Base-by-base conservation (phyloP, 92 coral and sea anemone species). In the Palythoa heliodiscus region DNA sequence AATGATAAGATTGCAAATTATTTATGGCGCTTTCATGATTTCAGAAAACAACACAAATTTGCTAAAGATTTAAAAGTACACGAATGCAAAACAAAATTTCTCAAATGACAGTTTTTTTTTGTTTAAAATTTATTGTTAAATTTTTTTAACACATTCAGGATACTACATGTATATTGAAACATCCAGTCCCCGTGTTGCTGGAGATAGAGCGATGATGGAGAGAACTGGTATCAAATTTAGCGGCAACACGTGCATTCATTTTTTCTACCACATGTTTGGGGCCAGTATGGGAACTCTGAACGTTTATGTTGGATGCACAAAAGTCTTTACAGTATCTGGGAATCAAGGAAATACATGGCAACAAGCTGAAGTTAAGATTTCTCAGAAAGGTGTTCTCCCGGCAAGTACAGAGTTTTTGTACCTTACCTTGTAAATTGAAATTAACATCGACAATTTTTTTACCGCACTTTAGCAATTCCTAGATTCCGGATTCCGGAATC, bases 251-350 rank as follows among this genome's bases (percentile, higher is more conserved):
- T 22, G 64, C 38, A 58, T 75, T 7, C 37, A 58, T 58, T 75
- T 75, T 11, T 75, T 75, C 79, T 75, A 75, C 64, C 79, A 75
- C 79, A 75, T 75, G 79, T 75, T n/a, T 52, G 79, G 79, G 5
- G 4, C 17, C 63, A 4, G 37, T 24, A 52, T 75, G 39, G 79
- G 79, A 1, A 75, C 79, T 35, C 40, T 75, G n/a, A 75, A 75
- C 64, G 79, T 75, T 35, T 75, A 47, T 22, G 64, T 75, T n/a
- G 79, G 63, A 12, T 17, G 37, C 23, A 52, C 22, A 14, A 75
- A 52, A 61, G 60, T 75, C 19, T 75, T 75, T 25, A 75, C 64
- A 24, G 48, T 3, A 15, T 23, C 79, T 11, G 79, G 79, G 22
- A 52, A 52, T 7, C 79, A 75, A 54, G 79, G 64, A n/a, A 75